Evolutionary conservation across 2,113 vertebrate genomes (phyloP).

Genomic region (Corapipo altera): DNA sequence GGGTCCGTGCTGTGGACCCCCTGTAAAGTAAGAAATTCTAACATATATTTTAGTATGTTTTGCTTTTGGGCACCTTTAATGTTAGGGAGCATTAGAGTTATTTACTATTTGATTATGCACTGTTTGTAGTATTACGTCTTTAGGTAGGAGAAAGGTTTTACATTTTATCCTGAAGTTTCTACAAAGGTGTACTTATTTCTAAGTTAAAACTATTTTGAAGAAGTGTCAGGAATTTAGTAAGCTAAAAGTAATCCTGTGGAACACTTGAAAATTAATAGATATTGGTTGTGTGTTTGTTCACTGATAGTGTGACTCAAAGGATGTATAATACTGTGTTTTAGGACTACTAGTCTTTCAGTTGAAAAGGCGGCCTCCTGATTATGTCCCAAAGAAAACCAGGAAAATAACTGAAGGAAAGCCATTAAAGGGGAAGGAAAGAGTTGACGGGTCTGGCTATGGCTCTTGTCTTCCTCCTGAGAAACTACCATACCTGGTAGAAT

Average conservation of each 20-base stretch:
- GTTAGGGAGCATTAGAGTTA: neutral
- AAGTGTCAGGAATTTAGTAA: neutral
- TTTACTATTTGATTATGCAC: neutral
- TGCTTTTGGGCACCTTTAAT: neutral
- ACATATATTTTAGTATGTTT: neutral
- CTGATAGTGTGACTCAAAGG: neutral
- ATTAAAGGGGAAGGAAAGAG: conserved; percentile 76
- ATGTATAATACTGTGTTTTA: conserved; percentile 44
- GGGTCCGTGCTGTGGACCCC: neutral
- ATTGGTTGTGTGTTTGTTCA: neutral
- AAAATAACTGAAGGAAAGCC: conserved; percentile 82
- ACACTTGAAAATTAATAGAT: neutral
- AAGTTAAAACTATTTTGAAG: neutral
- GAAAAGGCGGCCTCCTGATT: conserved; percentile 91
- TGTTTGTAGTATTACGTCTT: neutral
- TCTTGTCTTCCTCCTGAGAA: conserved; percentile 86
- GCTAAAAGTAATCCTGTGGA: neutral
- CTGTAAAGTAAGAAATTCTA: neutral
- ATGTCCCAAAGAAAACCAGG: conserved; percentile 83
- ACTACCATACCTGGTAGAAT: conserved; percentile 94
- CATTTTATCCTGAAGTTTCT: neutral
- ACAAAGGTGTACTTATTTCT: neutral
- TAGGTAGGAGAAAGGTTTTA: neutral
- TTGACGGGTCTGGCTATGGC: conserved; percentile 76
- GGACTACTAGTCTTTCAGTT: conserved; percentile 92